A percentile compares a stretch with the other conserved stretches of the same genome.
Conservation (phyloP, 2,113 vertebrate species). For the Galbula dea region DNA sequence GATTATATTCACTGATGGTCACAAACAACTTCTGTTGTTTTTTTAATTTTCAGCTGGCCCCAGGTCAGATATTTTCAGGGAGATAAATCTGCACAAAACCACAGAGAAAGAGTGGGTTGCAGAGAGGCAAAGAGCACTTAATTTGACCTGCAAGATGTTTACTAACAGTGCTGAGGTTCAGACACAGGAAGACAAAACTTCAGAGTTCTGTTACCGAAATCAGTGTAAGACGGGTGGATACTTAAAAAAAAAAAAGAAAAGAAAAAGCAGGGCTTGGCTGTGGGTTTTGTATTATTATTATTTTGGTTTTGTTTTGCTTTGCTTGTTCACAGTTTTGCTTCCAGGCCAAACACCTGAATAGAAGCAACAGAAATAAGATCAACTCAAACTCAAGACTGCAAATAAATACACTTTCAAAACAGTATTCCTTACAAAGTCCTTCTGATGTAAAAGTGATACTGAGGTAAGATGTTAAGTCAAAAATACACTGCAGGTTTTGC, state of each 20-base stretch:
- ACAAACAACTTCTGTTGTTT: neutral
- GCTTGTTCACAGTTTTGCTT: neutral
- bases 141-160: neutral
- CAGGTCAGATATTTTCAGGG: neutral
- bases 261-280: neutral
- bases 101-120: neutral
- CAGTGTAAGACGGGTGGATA: neutral
- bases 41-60: neutral
- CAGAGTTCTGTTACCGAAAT: neutral
- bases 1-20: neutral
- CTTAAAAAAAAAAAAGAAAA: neutral
- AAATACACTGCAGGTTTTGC: neutral
- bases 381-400: neutral
- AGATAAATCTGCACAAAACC: neutral
- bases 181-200: neutral
- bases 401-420: neutral
- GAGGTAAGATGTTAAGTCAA: neutral
- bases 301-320: neutral
- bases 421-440: neutral
- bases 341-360: neutral
- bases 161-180: neutral
- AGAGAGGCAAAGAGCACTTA: neutral
- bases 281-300: fast-evolving
- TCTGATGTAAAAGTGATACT: neutral
- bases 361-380: neutral